These are phyloP conservation scores for Luffia ferchaultella DNA, from an alignment of 2,888 invertebrate species.

Conservation along the genomic window DNA sequence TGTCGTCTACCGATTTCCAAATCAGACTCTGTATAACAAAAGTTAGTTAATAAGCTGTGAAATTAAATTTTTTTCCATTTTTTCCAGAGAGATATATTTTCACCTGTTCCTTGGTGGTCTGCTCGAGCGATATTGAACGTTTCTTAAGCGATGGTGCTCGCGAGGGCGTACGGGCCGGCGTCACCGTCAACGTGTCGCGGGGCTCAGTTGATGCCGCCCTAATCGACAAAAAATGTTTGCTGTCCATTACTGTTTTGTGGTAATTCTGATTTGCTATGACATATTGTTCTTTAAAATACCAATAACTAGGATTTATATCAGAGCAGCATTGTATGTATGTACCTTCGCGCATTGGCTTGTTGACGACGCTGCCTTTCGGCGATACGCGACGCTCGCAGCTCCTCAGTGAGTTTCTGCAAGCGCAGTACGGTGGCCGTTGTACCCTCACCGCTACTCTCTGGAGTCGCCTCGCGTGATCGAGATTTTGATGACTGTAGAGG, in stretches of 20 bases:
- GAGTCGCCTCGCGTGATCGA: conserved; percentile 74
- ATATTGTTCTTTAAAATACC: too few species aligned
- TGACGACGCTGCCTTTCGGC: conserved; percentile 52
- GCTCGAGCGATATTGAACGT: conserved; percentile 59
- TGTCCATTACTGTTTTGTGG: too few species aligned
- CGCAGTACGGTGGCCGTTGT: conserved; percentile 62
- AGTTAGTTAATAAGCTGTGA: too few species aligned
- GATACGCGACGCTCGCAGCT: conserved; percentile 63
- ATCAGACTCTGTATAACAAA: conserved; percentile 75
- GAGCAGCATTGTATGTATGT: conserved; percentile 6
- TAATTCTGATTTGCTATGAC: too few species aligned
- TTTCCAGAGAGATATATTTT: too few species aligned
- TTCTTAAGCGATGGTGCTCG: conserved; percentile 56
- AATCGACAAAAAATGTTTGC: too few species aligned
- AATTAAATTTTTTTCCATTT: too few species aligned
- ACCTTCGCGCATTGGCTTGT: conserved; percentile 47
- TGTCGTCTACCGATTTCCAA: conserved; percentile 86
- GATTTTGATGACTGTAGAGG: conserved; percentile 70
- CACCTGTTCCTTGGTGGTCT: conserved; percentile 60
- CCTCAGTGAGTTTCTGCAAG: conserved; percentile 76
- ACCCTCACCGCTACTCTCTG: conserved; percentile 22
- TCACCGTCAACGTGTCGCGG: conserved; percentile 46
- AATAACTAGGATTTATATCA: too few species aligned
- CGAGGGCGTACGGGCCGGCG: conserved; percentile 39
- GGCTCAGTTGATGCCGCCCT: conserved; percentile 62